Evolutionary conservation across 2,888 invertebrate species (phyloP), one percentile per base, ranked within the genome.

Genomic region (Apoda limacodes): DNA sequence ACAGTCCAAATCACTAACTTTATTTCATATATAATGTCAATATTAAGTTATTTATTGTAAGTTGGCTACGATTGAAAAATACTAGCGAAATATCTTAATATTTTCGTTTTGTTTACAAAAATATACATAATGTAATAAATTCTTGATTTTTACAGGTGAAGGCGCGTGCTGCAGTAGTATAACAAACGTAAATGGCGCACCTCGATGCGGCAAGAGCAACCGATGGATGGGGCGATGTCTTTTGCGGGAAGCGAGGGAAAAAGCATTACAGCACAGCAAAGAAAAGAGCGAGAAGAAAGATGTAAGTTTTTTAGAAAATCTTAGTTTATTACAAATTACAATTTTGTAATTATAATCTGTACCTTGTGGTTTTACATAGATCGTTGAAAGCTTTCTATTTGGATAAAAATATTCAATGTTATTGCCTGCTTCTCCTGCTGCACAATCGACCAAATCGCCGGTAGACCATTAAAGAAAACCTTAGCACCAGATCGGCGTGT

Each of bases 191-290:
- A 52, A 44, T 31, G 61, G 61, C 1, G 25, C 48, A 0, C 47
- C 39, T 1, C 53, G 46, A 1, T 50, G 60, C 33, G 52, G 55
- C 34, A 57, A 52, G 35, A 55, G 71, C 25, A 52, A 53, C 39
- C 50, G 81, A 4, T 82, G 82, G 82, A 74, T 82, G 72, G 80
- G 80, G 0, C 61, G 82, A 26, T 78, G 80, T 20, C 53, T 80
- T 31, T 58, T 80, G 35, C 43, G 78, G 2, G 80, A 80, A 46
- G 78, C 71, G 9, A 38, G 65, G 28, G 76, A 74, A 25, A 67
- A 74, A 30, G 59, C 74, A 0, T 42, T 52, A 2, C 46, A 48
- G 7, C 52, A 55, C 5, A 46, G 43, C 30, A 65, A 64, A 32
- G 61, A 70, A 51, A 70, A 70, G 40, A 49, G 26, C 3, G 69